Percentiles rank a stretch among this genome's conserved stretches.
Evolutionary conservation across 2,797 vertebrate genomes (phyloP).

Genomic region (Hippoglossus hippoglossus): DNA sequence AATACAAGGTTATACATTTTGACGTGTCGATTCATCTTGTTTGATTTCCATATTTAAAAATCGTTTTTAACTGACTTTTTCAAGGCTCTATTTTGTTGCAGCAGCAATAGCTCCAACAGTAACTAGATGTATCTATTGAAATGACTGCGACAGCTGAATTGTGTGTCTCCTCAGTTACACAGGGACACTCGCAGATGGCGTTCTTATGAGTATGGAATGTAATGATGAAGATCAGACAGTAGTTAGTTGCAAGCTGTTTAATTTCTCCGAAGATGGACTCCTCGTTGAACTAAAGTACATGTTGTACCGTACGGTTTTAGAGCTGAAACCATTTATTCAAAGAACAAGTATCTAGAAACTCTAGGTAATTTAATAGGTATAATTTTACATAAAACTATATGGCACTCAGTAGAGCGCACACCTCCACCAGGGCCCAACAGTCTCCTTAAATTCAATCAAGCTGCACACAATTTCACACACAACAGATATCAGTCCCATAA

Average conservation of each 20-base stretch:
- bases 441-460: no score
- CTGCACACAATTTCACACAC: no score
- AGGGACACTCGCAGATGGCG: background rate
- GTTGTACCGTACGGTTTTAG: background rate
- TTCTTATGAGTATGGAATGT: background rate
- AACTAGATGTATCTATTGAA: background rate
- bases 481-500: no score
- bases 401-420: no score
- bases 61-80: no score
- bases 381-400: background rate
- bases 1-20: no score
- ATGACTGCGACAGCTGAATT: background rate
- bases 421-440: no score
- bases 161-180: background rate
- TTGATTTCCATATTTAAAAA: no score
- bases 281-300: background rate
- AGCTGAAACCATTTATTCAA: background rate
- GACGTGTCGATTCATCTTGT: no score
- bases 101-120: no score
- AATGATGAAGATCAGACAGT: background rate
- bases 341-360: background rate
- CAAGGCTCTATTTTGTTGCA: no score
- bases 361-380: background rate
- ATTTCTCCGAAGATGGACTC: background rate
- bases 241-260: background rate